Percentiles rank a stretch among this genome's conserved stretches.
Conservation (phyloP, 2,888 invertebrate genomes). For the Ophion ventricosus region DNA sequence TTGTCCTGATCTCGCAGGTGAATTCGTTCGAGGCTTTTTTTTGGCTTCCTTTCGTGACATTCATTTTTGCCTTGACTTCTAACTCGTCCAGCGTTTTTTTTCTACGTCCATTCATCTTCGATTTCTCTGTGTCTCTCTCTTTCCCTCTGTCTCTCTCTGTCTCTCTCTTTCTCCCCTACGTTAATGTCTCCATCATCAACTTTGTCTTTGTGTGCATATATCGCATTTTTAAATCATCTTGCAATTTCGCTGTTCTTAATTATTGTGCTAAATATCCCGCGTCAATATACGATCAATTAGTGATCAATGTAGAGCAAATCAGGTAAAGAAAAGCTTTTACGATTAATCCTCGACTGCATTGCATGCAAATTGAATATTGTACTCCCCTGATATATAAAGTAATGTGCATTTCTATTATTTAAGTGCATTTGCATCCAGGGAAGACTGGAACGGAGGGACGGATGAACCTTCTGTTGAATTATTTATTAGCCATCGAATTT, state of each 20-base stretch:
- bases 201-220: conserved; percentile 21
- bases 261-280: conserved; percentile 21
- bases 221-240: conserved; percentile 47
- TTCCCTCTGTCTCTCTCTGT: conserved; percentile 21
- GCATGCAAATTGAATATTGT: conserved; percentile 57
- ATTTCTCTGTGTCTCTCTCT: conserved; percentile 9
- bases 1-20: not conserved
- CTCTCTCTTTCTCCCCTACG: conserved; percentile 16
- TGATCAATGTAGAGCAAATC: conserved; percentile 41
- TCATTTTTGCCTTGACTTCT: not conserved
- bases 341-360: conserved; percentile 52
- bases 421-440: not conserved
- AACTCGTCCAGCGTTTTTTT: conserved; percentile 21
- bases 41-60: not conserved
- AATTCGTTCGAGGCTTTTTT: conserved; percentile 6
- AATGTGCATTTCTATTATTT: not conserved
- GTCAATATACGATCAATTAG: conserved; percentile 23
- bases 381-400: not conserved
- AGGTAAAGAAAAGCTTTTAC: conserved; percentile 48
- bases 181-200: conserved; percentile 10
- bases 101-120: conserved; percentile 25
- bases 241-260: conserved; percentile 12
- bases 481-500: not conserved
- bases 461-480: not conserved
- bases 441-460: not conserved